A percentile compares a stretch with the other conserved stretches of the same genome.
Evolutionary conservation across 2,888 invertebrate genomes (phyloP).

Genomic region (Epirrhoe alternata): DNA sequence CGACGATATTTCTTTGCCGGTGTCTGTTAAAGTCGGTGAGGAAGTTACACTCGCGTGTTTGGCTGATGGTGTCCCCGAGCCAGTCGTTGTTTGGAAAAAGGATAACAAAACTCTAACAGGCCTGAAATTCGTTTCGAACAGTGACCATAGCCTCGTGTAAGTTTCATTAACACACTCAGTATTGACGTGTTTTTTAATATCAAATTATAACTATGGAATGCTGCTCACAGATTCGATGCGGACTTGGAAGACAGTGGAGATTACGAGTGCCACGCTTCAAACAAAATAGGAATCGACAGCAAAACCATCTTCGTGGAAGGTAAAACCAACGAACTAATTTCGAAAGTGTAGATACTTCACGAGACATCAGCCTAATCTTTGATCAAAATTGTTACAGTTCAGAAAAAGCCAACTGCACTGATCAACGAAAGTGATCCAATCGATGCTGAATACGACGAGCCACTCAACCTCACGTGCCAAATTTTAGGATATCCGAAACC

Average conservation of each 20-base stretch:
- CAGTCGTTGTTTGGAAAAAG: constrained; percentile 19
- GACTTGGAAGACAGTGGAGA: constrained; percentile 9
- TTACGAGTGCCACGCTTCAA: constrained; percentile 20
- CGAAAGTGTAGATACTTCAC: background rate
- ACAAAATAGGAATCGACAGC: constrained; percentile 11
- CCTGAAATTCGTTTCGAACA: constrained; percentile 13
- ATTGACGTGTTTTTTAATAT: too few species aligned
- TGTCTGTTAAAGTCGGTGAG: background rate
- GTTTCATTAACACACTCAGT: background rate
- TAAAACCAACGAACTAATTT: constrained; percentile 1
- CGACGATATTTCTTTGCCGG: constrained; percentile 3
- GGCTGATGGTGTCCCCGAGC: constrained; percentile 19
- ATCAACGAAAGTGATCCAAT: background rate
- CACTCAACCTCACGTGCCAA: background rate
- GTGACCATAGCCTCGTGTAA: constrained; percentile 23
- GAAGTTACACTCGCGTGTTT: constrained; percentile 17
- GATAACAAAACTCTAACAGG: constrained; percentile 2
- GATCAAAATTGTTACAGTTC: background rate
- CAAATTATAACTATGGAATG: background rate
- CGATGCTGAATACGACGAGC: background rate
- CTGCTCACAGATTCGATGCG: constrained; percentile 10
- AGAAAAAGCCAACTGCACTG: background rate
- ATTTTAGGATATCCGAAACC: background rate
- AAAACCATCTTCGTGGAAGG: constrained; percentile 18
- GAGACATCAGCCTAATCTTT: background rate